A percentile compares a stretch with the other conserved stretches of the same genome.
Evolutionary conservation across 2,888 invertebrate genomes (phyloP).

Genomic region (Lottia gigantea): DNA sequence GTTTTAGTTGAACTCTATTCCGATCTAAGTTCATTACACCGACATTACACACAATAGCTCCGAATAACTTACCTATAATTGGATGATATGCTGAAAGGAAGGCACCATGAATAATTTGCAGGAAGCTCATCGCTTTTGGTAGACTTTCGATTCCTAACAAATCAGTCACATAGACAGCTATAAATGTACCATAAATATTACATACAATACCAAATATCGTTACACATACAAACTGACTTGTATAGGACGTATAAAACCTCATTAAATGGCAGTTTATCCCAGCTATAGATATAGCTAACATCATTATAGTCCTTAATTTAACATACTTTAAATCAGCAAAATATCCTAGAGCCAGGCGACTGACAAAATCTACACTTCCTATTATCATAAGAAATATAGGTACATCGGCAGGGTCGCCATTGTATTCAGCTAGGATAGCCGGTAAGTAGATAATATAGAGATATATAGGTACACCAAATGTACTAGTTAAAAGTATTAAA

Average conservation of each 20-base stretch:
- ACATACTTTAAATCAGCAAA: conserved; percentile 26
- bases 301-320: conserved; percentile 24
- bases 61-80: conserved; percentile 34
- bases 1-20: too few relatives aligned
- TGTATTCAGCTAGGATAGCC: conserved; percentile 21
- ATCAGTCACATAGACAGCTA: conserved; percentile 39
- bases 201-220: conserved; percentile 39
- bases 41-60: background rate
- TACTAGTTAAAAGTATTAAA: conserved; percentile 8
- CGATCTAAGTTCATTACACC: too few relatives aligned
- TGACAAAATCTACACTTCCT: conserved; percentile 25
- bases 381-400: conserved; percentile 23
- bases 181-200: conserved; percentile 38
- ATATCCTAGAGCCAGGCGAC: conserved; percentile 22
- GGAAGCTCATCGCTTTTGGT: conserved; percentile 36
- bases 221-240: conserved; percentile 32
- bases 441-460: conserved; percentile 20
- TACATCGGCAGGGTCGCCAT: conserved; percentile 13
- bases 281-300: conserved; percentile 17
- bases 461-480: conserved; percentile 14
- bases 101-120: conserved; percentile 32
- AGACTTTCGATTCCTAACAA: conserved; percentile 44
- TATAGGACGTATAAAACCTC: conserved; percentile 30
- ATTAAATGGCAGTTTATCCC: conserved; percentile 17
- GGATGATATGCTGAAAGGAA: conserved; percentile 32